Evolutionary conservation across 2,113 vertebrate genomes (phyloP).

Genomic region (Micromys minutus): DNA sequence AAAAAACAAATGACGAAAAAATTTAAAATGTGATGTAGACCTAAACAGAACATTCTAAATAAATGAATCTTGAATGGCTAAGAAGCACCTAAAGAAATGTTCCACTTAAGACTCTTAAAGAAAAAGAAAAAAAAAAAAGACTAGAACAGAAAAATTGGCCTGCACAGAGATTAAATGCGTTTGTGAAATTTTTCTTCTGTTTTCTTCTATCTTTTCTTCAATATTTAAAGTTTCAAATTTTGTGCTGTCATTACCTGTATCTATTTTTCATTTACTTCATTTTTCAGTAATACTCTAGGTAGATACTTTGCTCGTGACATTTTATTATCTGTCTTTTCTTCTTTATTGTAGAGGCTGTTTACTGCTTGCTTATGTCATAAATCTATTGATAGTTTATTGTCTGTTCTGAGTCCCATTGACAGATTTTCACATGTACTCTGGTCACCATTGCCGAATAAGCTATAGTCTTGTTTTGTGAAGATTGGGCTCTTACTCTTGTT

Average conservation of each 20-base stretch:
- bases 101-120: background rate
- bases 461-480: background rate
- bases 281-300: background rate
- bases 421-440: background rate
- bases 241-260: background rate
- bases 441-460: background rate
- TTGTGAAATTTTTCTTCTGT: background rate
- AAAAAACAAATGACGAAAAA: too few relatives aligned
- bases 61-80: too few relatives aligned
- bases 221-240: background rate
- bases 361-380: too few relatives aligned
- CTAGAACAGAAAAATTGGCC: background rate
- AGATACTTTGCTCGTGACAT: background rate
- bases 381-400: background rate
- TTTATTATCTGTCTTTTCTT: background rate
- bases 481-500: background rate
- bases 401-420: background rate
- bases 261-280: background rate
- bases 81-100: too few relatives aligned
- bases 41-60: too few relatives aligned
- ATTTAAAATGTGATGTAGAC: too few relatives aligned
- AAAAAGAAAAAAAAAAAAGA: background rate
- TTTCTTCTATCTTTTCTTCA: background rate
- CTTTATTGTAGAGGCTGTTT: background rate
- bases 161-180: too few relatives aligned